These are phyloP conservation scores for Micromys minutus DNA, from an alignment of 2,113 vertebrate species.

Conservation along the genomic window DNA sequence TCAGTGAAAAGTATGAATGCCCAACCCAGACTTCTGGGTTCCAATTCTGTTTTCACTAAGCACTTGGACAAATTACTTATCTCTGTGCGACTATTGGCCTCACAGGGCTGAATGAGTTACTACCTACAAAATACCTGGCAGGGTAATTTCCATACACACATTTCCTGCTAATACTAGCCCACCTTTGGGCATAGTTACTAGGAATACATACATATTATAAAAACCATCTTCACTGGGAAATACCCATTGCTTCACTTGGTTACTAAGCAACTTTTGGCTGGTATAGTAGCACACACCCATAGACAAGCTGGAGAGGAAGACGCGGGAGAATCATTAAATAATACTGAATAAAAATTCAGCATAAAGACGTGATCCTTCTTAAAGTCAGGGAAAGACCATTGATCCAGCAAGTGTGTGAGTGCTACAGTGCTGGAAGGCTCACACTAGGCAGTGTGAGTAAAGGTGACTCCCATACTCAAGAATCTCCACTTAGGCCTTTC, in stretches of 20 bases:
- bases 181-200: background rate
- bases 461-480: background rate
- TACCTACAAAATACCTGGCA: constrained; percentile 16
- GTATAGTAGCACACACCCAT: background rate
- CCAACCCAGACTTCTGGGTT: background rate
- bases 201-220: background rate
- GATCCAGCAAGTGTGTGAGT: background rate
- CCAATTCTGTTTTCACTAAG: constrained; percentile 9
- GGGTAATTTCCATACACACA: background rate
- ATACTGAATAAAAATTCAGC: background rate
- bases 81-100: background rate
- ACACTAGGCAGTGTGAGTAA: background rate
- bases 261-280: constrained; percentile 15
- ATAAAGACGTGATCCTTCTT: background rate
- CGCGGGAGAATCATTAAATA: background rate
- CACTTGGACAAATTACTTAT: background rate
- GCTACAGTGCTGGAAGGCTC: background rate
- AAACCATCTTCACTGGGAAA: background rate
- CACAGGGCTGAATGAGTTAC: background rate
- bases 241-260: background rate
- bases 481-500: background rate
- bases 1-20: background rate
- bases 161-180: background rate
- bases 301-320: background rate
- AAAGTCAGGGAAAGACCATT: background rate